Evolutionary conservation across 1,140 invertebrate species (phyloP), one percentile per base, ranked within the genome.

Genomic region (Achatina immaculata): DNA sequence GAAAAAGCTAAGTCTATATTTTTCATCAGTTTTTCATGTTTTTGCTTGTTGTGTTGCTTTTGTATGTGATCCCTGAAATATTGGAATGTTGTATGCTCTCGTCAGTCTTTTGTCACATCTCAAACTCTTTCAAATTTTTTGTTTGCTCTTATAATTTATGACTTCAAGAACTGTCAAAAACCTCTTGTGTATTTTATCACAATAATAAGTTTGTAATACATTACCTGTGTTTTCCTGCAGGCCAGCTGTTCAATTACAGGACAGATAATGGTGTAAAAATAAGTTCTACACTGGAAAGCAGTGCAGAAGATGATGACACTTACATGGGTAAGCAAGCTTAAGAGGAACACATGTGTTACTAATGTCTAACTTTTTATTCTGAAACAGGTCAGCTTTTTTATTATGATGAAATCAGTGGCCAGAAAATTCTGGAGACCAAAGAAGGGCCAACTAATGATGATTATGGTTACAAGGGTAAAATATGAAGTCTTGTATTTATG

Each of bases 381-480:
- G 21, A 66, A 58, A 31, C 62, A 78, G 76, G 76, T 78, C 76
- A 78, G 38, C 11, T 78, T 43, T 78, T 66, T 28, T 28, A 31
- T 4, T 66, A 28, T 36, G 62, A 78, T 48, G 76, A 1, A 14
- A 43, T 31, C n/a, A 42, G 0, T 31, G 76, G 62, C 16, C 28
- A 48, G 28, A 45, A 31, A 31, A 6, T 34, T 34, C 11, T 1
- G 31, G 28, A 66, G 36, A 68, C 58, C 24, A 2, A 24, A 48
- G 76, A 78, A 55, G 36, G 43, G 43, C n/a, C 36, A 31, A 16
- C 76, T 38, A 40, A 66, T 2, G 45, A 45, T 43, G 76, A 78
- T 68, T 62, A 78, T 68, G 42, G 76, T 66, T 78, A 68, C 42
- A 43, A 1, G 58, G 76, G 76, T 78, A 78, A 78, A 58, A 43